Evolutionary conservation across 2,888 invertebrate genomes (phyloP).

Genomic region (Carcina quercana): DNA sequence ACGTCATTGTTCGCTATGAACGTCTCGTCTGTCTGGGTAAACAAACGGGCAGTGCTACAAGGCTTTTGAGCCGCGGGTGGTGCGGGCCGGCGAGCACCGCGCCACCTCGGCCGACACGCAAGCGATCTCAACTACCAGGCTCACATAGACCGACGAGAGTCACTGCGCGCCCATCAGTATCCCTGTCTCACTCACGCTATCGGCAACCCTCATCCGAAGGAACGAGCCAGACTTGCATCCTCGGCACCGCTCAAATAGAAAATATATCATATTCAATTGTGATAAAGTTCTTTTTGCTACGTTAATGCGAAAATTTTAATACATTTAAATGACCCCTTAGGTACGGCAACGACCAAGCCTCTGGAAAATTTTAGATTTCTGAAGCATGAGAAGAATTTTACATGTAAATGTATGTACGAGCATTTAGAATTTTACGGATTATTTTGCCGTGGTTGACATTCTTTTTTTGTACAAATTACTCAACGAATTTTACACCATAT

Average conservation of each 20-base stretch:
- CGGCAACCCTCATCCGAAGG: slow-evolving; percentile 32
- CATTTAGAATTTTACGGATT: slow-evolving; percentile 66
- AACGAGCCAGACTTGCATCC: slow-evolving; percentile 41
- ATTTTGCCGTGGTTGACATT: slow-evolving; percentile 67
- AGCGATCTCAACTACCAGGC: slow-evolving; percentile 66
- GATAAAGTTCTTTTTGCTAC: slow-evolving; percentile 28
- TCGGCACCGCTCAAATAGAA: slow-evolving; percentile 21
- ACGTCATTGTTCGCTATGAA: too few species aligned
- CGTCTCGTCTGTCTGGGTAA: too few species aligned
- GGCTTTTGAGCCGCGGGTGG: slow-evolving; percentile 6
- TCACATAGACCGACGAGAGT: slow-evolving; percentile 30
- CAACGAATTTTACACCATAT: too few species aligned
- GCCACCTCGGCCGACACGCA: slow-evolving; percentile 70
- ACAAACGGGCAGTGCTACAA: too few species aligned
- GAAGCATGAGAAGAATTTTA: slow-evolving; percentile 55
- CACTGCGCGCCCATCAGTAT: slow-evolving; percentile 28
- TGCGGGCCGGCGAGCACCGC: slow-evolving; percentile 43
- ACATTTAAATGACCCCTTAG: slow-evolving; percentile 34
- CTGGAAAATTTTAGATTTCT: slow-evolving; percentile 49
- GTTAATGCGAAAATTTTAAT: slow-evolving; percentile 17
- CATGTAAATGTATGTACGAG: slow-evolving; percentile 53
- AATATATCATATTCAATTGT: slow-evolving; percentile 18
- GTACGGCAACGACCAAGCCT: slow-evolving; percentile 37
- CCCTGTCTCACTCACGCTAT: slow-evolving; percentile 44
- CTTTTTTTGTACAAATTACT: slow-evolving; percentile 53